phyloP scores from a whole-genome alignment of 2,888 invertebrate species.

The Tenthredo notha region DNA sequence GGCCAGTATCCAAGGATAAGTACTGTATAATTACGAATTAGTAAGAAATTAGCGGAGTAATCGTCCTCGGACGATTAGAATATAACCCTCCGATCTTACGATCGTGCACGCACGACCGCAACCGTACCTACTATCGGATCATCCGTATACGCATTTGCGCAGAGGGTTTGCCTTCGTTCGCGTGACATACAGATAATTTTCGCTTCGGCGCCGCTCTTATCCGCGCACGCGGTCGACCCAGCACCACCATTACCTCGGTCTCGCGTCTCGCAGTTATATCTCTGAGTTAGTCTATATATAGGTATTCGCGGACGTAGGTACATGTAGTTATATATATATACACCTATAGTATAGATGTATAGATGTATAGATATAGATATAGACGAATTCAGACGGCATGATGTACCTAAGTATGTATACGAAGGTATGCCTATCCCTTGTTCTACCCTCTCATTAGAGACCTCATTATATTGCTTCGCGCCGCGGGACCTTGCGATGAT shows the following conservation, averaged over 20 bases:
- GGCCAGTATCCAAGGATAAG: slow-evolving; percentile 21
- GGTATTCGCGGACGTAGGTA: slow-evolving; percentile 11
- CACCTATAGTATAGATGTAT: background rate
- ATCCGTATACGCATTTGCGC: slow-evolving; percentile 33
- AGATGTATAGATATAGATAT: background rate
- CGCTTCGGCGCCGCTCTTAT: slow-evolving; percentile 44
- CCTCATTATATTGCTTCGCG: slow-evolving; percentile 67
- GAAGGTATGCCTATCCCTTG: slow-evolving; percentile 45
- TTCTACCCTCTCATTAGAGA: slow-evolving; percentile 69
- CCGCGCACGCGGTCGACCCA: slow-evolving; percentile 34
- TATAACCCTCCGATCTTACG: slow-evolving; percentile 19
- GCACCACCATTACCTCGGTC: slow-evolving; percentile 44
- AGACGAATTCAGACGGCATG: slow-evolving; percentile 31
- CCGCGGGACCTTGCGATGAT: slow-evolving; percentile 66
- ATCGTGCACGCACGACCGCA: slow-evolving; percentile 32
- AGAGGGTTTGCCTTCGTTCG: slow-evolving; percentile 21
- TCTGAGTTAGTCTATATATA: slow-evolving; percentile 18
- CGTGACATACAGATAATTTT: slow-evolving; percentile 47
- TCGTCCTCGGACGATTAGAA: slow-evolving; percentile 41
- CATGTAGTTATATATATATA: background rate
- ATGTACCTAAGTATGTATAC: background rate
- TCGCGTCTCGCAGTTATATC: slow-evolving; percentile 36
- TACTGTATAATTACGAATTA: slow-evolving; percentile 42
- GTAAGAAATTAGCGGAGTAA: slow-evolving; percentile 49
- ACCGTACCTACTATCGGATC: slow-evolving; percentile 9